Conservation (phyloP, 64 coral and sea anemone species). For the Acropora yongei region DNA sequence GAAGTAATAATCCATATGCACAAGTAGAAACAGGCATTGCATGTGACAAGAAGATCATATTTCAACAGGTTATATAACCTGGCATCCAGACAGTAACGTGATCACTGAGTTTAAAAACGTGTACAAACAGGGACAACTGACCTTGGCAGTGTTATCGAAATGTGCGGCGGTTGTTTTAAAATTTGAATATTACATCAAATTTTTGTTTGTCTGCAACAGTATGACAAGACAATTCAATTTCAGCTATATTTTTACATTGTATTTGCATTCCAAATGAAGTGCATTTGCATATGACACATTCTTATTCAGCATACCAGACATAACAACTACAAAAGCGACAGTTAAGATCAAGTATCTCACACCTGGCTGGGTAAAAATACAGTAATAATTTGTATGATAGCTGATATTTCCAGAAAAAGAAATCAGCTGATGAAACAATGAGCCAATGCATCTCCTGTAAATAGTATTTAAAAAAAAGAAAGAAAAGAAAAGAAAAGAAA, state of each 20-base stretch:
- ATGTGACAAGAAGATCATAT: too few species aligned
- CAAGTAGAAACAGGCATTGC: too few species aligned
- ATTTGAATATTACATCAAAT: neutral
- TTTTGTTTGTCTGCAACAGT: neutral
- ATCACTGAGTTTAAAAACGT: too few species aligned
- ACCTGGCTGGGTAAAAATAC: neutral
- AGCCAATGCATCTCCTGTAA: too few species aligned
- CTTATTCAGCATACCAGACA: neutral
- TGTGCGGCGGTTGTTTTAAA: neutral
- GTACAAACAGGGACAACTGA: neutral
- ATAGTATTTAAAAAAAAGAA: neutral
- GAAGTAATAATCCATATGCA: too few species aligned
- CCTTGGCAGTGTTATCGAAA: neutral
- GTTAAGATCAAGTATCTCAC: neutral
- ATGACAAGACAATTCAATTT: neutral
- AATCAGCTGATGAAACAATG: neutral
- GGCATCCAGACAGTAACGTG: too few species aligned
- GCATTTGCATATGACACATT: neutral
- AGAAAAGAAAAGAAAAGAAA: too few species aligned
- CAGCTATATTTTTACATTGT: neutral
- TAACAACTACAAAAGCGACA: neutral
- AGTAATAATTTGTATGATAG: neutral
- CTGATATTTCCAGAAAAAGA: neutral
- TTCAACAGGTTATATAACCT: too few species aligned
- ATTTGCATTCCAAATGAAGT: neutral